These are phyloP conservation scores for Dione juno DNA, from an alignment of 2,888 invertebrate species.

Conservation along the genomic window DNA sequence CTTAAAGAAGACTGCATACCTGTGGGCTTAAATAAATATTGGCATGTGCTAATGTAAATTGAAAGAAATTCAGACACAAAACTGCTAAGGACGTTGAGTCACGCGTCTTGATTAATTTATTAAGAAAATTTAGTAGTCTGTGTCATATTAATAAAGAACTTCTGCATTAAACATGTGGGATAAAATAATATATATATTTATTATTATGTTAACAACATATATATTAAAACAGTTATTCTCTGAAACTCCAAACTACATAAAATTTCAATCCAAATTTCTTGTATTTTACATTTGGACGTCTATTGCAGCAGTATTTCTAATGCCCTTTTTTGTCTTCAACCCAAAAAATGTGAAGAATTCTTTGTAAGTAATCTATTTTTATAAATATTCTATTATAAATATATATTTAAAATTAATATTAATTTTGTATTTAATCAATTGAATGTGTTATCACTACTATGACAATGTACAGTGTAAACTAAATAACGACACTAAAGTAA, in stretches of 20 bases:
- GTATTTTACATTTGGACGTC: constrained; percentile 77
- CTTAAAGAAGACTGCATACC: background rate
- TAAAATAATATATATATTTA: constrained; percentile 69
- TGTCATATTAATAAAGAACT: constrained; percentile 1
- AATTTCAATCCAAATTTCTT: constrained; percentile 79
- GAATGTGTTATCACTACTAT: no score
- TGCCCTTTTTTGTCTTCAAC: constrained; percentile 79
- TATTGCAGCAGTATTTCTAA: constrained; percentile 67
- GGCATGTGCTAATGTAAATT: constrained; percentile 10
- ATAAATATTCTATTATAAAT: no score
- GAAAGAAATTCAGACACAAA: constrained; percentile 22
- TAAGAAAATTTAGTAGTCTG: background rate
- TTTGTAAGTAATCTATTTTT: constrained; percentile 71
- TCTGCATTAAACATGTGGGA: constrained; percentile 66
- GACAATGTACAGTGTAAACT: no score
- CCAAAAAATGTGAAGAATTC: constrained; percentile 81
- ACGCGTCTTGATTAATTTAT: constrained; percentile 27
- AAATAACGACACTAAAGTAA: no score
- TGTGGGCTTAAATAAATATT: constrained; percentile 9
- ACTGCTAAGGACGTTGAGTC: constrained; percentile 30
- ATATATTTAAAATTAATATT: no score
- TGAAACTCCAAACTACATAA: constrained; percentile 78
- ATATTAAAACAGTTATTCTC: constrained; percentile 77
- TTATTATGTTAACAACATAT: constrained; percentile 69
- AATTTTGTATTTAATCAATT: no score